Conservation (phyloP, 2,113 vertebrate species). For the Caranx ignobilis region DNA sequence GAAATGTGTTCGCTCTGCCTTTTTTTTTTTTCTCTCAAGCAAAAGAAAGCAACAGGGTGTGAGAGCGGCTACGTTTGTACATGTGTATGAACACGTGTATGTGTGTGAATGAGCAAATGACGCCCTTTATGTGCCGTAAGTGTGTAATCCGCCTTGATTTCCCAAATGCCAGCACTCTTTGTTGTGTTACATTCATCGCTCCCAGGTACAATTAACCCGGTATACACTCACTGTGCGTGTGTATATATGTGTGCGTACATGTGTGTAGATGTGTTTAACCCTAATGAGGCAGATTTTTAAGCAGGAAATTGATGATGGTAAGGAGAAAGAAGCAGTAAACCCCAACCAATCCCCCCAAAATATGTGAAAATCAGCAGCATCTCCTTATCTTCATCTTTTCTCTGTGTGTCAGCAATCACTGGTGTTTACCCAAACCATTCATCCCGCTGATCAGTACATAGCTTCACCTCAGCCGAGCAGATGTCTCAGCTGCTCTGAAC, state of each 20-base stretch:
- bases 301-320: conserved; percentile 7
- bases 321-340: background rate
- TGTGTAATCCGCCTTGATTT: conserved; percentile 6
- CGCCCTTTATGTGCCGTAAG: background rate
- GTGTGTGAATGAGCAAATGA: conserved; percentile 8
- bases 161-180: conserved; percentile 2
- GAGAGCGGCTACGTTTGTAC: background rate
- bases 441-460: conserved; percentile 21
- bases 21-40: background rate
- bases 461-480: conserved; percentile 35
- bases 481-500: conserved; percentile 22
- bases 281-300: conserved; percentile 14
- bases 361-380: conserved; percentile 11
- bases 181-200: conserved; percentile 6
- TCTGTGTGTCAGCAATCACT: conserved; percentile 1
- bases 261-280: background rate
- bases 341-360: background rate
- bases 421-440: conserved; percentile 40
- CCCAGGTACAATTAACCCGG: background rate
- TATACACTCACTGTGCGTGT: background rate
- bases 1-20: conserved; percentile 8
- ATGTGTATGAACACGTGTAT: background rate
- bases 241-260: background rate
- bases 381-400: conserved; percentile 5
- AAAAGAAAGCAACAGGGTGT: background rate